phyloP scores from a whole-genome alignment of 2,113 vertebrate genomes.

The Petromus typicus region DNA sequence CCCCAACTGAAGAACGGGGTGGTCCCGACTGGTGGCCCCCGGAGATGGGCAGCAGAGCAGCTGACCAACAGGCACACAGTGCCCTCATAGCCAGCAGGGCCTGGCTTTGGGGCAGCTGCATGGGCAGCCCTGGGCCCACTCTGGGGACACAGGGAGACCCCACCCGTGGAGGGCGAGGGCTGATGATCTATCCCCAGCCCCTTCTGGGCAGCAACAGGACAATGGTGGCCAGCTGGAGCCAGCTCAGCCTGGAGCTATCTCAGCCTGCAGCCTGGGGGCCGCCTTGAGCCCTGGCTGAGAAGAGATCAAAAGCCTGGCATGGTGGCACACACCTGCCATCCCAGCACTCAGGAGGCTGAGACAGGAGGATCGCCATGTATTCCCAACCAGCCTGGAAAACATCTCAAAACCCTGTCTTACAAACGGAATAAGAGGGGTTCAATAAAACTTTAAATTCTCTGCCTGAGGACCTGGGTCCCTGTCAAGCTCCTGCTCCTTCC shows the following conservation, averaged over 20 bases:
- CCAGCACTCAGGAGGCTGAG: background rate
- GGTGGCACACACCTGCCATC: background rate
- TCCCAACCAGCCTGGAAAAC: background rate
- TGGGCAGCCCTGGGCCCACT: background rate
- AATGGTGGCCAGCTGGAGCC: background rate
- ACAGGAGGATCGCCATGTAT: background rate
- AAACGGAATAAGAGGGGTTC: background rate
- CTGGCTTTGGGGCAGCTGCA: background rate
- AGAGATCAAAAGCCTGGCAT: background rate
- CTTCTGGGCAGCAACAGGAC: background rate
- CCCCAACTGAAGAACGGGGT: conserved; percentile 79
- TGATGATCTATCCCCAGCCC: conserved; percentile 55
- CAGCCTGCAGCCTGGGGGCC: background rate
- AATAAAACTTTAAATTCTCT: conserved; percentile 70
- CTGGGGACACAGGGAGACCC: conserved; percentile 38
- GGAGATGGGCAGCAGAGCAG: conserved; percentile 58
- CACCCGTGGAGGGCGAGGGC: fast-evolving
- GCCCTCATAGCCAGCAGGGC: conserved; percentile 66
- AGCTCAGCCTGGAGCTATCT: no score
- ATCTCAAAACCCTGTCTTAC: background rate
- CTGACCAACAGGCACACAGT: conserved; percentile 70
- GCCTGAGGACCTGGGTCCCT: background rate
- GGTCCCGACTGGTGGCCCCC: conserved; percentile 83
- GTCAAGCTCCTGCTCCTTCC: background rate
- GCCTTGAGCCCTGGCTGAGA: background rate